Evolutionary conservation across 2,797 vertebrate genomes (phyloP).

Genomic region (Spinus pinus): DNA sequence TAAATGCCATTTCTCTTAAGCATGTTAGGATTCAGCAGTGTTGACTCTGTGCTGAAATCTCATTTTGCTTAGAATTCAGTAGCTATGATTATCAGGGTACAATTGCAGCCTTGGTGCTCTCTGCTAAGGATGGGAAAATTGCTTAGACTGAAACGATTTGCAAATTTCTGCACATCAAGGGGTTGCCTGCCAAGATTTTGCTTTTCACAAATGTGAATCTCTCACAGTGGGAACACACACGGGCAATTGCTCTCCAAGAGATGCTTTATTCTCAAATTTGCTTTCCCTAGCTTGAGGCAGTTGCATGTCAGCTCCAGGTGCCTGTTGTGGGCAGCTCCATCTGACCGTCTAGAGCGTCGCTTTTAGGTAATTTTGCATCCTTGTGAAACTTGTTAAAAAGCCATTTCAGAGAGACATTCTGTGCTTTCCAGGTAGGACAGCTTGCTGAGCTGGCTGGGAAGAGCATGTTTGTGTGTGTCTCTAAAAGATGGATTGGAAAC

Average conservation of each 20-base stretch:
- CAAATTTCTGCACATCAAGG: slow-evolving; percentile 24
- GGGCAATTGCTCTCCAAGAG: slow-evolving; percentile 5
- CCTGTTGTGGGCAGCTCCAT: background rate
- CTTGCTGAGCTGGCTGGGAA: background rate
- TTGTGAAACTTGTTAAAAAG: slow-evolving; percentile 10
- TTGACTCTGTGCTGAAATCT: background rate
- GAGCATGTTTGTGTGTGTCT: background rate
- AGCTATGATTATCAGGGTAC: background rate
- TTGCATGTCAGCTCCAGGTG: background rate
- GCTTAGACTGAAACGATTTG: slow-evolving; percentile 2
- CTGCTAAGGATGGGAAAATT: slow-evolving; percentile 1
- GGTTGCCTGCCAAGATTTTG: background rate
- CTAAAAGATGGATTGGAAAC: background rate
- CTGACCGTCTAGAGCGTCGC: background rate
- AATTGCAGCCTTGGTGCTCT: background rate
- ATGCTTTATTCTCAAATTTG: background rate
- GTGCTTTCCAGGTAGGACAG: background rate
- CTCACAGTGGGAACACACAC: background rate
- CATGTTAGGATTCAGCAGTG: background rate
- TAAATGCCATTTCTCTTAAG: background rate
- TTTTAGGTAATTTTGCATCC: slow-evolving; percentile 6
- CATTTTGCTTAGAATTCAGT: background rate
- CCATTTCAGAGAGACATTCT: background rate
- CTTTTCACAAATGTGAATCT: slow-evolving; percentile 4
- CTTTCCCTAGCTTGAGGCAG: background rate